Evolutionary conservation across 2,797 vertebrate genomes (phyloP).

Genomic region (Coluber constrictor): DNA sequence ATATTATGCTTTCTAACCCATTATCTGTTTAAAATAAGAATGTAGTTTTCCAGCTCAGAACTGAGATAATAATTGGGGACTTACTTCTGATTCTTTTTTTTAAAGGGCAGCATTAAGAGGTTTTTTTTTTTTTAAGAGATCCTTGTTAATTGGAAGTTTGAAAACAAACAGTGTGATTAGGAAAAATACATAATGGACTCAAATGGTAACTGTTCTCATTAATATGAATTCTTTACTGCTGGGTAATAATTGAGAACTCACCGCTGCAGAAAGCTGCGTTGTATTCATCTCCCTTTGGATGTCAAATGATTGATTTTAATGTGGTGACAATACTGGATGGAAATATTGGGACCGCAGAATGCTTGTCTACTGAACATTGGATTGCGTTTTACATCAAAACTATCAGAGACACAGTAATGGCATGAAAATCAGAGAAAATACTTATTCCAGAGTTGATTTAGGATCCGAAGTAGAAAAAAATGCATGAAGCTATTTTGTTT

Average conservation of each 20-base stretch:
- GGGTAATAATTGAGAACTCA: slow-evolving; percentile 18
- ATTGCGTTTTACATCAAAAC: not conserved
- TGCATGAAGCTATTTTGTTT: not conserved
- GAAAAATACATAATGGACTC: slow-evolving; percentile 9
- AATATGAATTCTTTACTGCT: slow-evolving; percentile 10
- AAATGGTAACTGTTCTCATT: slow-evolving; percentile 18
- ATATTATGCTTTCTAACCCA: not conserved
- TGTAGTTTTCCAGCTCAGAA: slow-evolving; percentile 29
- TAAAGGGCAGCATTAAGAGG: slow-evolving; percentile 14
- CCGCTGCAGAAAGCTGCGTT: slow-evolving; percentile 14
- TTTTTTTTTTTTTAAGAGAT: not conserved
- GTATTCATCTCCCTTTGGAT: not conserved
- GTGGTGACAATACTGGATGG: not conserved
- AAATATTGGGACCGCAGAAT: not conserved
- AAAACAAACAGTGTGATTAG: slow-evolving; percentile 15
- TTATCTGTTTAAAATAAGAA: slow-evolving; percentile 27
- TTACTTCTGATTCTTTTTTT: slow-evolving; percentile 23
- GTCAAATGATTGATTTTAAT: not conserved
- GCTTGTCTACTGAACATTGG: not conserved
- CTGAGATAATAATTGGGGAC: slow-evolving; percentile 25
- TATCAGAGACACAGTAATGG: not conserved
- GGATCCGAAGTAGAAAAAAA: not conserved
- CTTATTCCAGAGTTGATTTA: not conserved
- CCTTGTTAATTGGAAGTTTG: slow-evolving; percentile 30
- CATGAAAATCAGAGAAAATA: not conserved